Percentiles rank a stretch among this genome's conserved stretches.
phyloP scores from a whole-genome alignment of 2,113 vertebrate species.

The Hiodon tergisus region DNA sequence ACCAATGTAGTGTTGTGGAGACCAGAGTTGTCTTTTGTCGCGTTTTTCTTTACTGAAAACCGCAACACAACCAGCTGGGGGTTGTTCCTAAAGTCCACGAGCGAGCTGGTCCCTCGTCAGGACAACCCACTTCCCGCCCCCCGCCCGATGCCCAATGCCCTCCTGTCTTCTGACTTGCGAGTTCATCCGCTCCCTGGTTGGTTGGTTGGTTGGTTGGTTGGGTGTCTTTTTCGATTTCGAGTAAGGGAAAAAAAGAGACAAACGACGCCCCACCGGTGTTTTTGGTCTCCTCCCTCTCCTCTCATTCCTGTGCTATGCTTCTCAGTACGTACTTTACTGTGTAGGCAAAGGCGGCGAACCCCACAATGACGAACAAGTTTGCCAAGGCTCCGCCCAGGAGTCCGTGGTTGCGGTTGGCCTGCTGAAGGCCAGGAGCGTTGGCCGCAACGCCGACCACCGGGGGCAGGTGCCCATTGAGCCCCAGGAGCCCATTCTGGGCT shows the following conservation, averaged over 20 bases:
- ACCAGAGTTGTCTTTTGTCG: not conserved
- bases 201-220: constrained; percentile 27
- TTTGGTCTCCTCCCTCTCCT: not conserved
- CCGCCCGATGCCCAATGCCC: constrained; percentile 6
- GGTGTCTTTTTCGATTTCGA: constrained; percentile 13
- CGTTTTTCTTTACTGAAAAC: constrained; percentile 7
- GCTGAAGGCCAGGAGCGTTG: constrained; percentile 72
- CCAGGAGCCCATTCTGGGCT: constrained; percentile 61
- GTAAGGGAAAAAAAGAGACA: not conserved
- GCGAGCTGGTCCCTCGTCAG: constrained; percentile 39
- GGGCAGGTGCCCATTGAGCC: constrained; percentile 63
- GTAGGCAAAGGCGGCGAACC: constrained; percentile 96
- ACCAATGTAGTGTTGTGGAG: constrained; percentile 12
- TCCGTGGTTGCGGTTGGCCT: constrained; percentile 94
- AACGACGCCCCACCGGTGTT: not conserved
- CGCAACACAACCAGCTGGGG: constrained; percentile 3
- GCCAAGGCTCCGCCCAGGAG: constrained; percentile 90
- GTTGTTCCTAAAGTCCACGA: constrained; percentile 43
- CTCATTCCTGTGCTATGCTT: constrained; percentile 97
- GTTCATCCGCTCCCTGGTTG: constrained; percentile 7
- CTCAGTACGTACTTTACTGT: constrained; percentile 96
- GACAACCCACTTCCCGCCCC: constrained; percentile 35
- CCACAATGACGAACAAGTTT: constrained; percentile 96
- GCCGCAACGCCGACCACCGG: constrained; percentile 57
- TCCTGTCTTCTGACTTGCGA: constrained; percentile 12